Evolutionary conservation across 2,113 vertebrate species (phyloP).

Genomic region (Crocuta crocuta): DNA sequence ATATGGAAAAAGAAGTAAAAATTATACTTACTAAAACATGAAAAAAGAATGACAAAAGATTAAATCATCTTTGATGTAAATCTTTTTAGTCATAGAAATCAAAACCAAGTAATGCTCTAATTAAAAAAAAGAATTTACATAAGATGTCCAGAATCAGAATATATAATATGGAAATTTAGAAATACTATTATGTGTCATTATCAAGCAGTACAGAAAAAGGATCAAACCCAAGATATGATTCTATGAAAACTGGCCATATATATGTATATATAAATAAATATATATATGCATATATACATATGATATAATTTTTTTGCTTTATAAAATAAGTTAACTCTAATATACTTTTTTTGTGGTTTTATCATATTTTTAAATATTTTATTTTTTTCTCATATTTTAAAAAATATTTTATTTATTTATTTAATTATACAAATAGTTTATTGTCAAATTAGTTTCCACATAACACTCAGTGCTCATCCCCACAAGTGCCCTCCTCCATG

Average conservation of each 20-base stretch:
- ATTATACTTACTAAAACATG: neutral
- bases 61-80: neutral
- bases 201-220: neutral
- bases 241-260: neutral
- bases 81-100: neutral
- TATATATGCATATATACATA: neutral
- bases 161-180: neutral
- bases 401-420: too few relatives aligned
- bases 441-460: too few relatives aligned
- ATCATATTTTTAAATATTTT: too few relatives aligned
- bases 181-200: neutral
- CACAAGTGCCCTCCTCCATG: too few relatives aligned
- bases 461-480: too few relatives aligned
- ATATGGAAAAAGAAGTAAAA: neutral
- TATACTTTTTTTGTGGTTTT: too few relatives aligned
- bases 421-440: too few relatives aligned
- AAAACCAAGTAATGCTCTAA: neutral
- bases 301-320: neutral
- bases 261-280: too few relatives aligned
- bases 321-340: neutral
- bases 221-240: neutral
- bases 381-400: too few relatives aligned
- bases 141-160: neutral
- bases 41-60: neutral
- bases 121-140: neutral